phyloP scores from a whole-genome alignment of 1,140 invertebrate genomes.

The Heliconius hewitsoni region DNA sequence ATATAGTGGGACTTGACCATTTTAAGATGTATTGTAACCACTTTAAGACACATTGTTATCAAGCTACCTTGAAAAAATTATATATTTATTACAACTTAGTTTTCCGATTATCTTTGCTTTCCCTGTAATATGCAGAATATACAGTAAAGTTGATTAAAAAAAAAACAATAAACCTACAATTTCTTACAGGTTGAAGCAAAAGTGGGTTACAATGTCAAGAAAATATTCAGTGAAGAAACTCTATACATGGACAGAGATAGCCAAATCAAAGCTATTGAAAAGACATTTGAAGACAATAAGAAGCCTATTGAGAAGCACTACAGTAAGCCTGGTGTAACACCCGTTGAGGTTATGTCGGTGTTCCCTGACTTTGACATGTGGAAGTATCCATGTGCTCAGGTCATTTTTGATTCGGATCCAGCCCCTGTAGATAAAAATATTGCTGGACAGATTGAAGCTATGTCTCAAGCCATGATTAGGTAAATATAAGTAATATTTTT shows the following conservation, averaged over 20 bases:
- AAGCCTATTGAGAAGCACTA: conserved; percentile 95
- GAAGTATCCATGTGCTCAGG: conserved; percentile 98
- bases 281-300: conserved; percentile 97
- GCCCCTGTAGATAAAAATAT: conserved; percentile 90
- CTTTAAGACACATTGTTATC: no score
- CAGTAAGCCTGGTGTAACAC: conserved; percentile 95
- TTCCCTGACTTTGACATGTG: conserved; percentile 98
- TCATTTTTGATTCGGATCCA: conserved; percentile 99
- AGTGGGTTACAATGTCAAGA: conserved; percentile 99
- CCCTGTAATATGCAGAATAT: no score
- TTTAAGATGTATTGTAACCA: no score
- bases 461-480: conserved; percentile 99
- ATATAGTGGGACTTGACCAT: no score
- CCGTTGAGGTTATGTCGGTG: conserved; percentile 93
- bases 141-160: neutral
- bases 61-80: no score
- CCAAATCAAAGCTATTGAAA: conserved; percentile 98
- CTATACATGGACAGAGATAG: conserved; percentile 98
- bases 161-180: neutral
- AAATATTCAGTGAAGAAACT: conserved; percentile 96
- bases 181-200: conserved; percentile 91
- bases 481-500: conserved; percentile 36
- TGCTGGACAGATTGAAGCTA: conserved; percentile 95
- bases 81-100: no score
- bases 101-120: no score